Percentiles rank a stretch among this genome's conserved stretches.
Evolutionary conservation across 1,140 invertebrate species (phyloP).

Genomic region (Cotesia typhae): DNA sequence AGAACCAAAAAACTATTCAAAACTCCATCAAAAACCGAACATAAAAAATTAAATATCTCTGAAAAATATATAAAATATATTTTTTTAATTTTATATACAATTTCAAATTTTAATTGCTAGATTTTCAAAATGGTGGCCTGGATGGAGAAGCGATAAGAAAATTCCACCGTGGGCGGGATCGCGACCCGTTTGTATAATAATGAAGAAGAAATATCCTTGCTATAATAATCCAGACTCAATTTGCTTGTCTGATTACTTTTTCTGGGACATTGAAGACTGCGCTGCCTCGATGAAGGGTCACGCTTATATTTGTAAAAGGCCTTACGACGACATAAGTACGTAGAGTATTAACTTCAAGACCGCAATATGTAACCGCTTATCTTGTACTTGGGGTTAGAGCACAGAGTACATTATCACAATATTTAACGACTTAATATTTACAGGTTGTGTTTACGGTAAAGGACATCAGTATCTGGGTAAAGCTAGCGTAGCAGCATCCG

Average conservation of each 20-base stretch:
- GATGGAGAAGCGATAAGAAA: conserved; percentile 56
- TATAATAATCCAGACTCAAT: conserved; percentile 49
- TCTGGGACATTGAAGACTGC: conserved; percentile 68
- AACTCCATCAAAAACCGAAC: too few species aligned
- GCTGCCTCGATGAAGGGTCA: conserved; percentile 57
- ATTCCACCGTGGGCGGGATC: conserved; percentile 44
- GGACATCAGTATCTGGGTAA: conserved; percentile 66
- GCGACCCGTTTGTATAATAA: conserved; percentile 58
- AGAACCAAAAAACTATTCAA: too few species aligned
- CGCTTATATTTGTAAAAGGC: conserved; percentile 58
- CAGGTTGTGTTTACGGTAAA: conserved; percentile 66
- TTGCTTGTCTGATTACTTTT: conserved; percentile 66
- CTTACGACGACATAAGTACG: conserved; percentile 65
- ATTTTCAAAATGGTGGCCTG: conserved; percentile 62
- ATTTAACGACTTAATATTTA: conserved; percentile 30
- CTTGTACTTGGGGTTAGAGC: neutral
- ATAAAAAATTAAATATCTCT: too few species aligned
- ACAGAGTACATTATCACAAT: neutral
- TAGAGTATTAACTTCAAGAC: conserved; percentile 22
- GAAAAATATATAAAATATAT: too few species aligned
- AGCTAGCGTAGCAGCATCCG: conserved; percentile 65
- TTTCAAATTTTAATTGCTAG: conserved; percentile 39
- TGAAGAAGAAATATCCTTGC: conserved; percentile 64
- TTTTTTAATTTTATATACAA: too few species aligned
- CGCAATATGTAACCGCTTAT: conserved; percentile 1